Base-by-base conservation (phyloP, 2,888 invertebrate genomes). In the Drosophila eohydei region DNA sequence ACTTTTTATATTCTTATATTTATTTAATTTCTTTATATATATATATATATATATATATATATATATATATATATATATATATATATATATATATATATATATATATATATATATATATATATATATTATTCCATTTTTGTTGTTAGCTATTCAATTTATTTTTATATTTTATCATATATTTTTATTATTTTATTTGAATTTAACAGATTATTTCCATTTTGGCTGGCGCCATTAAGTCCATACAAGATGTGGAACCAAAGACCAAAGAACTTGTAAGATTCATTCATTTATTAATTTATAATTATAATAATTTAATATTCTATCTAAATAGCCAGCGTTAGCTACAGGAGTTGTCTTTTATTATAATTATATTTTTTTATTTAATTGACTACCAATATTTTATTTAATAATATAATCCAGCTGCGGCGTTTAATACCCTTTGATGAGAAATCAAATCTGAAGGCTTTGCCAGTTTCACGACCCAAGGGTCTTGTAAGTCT, bases 221-320 rank as follows among this genome's bases (percentile, higher is more conserved):
- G 93, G 96, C 95, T 84, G 96, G 96, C 90, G 94, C 95, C 48
- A 92, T 95, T 90, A 95, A 94, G 93, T 93, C 94, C 86, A 71
- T 63, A 38, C 94, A 94, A 80, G 94, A 95, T 92, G 94, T 95
- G 93, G 96, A 96, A 92, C 93, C 94, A 77, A 94, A 94, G 88
- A 95, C 95, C 83, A 94, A 95, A 91, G 94, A 94, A 93, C 94
- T 95, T 93, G 96, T 96, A 95, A 96, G 96, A 95, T 63, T 83
- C 61, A 66, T 48, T 75, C 71, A 28, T 50, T 71, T 63, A 50
- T 59, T 34, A 26, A 61, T 60, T 60, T 40, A 52, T 2, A 28
- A 9, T 4, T 48, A 55, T 58, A 54, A 57, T 58, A 67, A 71
- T 71, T 67, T 64, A 54, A 57, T 71, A 72, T 61, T 64, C 50